These are phyloP conservation scores for Gisinianus flammeolus DNA, from an alignment of 2,888 invertebrate genomes.

Conservation along the genomic window DNA sequence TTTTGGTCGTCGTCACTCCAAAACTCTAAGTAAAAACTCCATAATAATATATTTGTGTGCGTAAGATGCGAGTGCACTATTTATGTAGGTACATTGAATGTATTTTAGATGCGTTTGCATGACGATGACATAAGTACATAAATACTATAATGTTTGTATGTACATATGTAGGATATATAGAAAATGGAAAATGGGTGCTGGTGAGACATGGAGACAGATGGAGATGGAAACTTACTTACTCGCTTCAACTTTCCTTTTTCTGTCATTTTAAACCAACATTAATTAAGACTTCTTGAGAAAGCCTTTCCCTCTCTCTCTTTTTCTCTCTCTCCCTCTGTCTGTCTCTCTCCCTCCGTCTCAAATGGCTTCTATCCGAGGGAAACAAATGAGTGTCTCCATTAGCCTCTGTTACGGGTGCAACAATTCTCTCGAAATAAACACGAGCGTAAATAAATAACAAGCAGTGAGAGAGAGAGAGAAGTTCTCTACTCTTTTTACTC, in stretches of 20 bases:
- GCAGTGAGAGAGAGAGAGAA: too few relatives aligned
- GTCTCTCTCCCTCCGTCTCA: conserved; percentile 34
- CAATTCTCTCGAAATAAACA: conserved; percentile 44
- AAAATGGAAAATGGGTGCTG: neutral
- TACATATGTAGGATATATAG: too few relatives aligned
- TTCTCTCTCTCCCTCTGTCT: conserved; percentile 3
- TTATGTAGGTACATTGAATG: neutral
- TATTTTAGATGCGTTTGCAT: neutral
- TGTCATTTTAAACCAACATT: conserved; percentile 49
- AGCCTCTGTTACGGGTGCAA: conserved; percentile 41
- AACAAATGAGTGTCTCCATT: conserved; percentile 47
- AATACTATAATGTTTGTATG: too few relatives aligned
- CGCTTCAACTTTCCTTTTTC: conserved; percentile 44
- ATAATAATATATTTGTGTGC: too few relatives aligned
- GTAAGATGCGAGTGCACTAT: too few relatives aligned
- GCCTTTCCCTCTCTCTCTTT: neutral
- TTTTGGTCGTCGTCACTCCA: neutral
- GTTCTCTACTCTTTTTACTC: conserved; percentile 1
- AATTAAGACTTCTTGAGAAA: conserved; percentile 46
- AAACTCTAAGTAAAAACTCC: neutral
- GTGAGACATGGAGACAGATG: neutral
- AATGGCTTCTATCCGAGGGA: conserved; percentile 36
- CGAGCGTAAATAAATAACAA: conserved; percentile 43
- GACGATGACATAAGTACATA: neutral
- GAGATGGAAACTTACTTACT: conserved; percentile 12